phyloP scores from a whole-genome alignment of 2,113 vertebrate species.

The Todiramphus saurophagus region DNA sequence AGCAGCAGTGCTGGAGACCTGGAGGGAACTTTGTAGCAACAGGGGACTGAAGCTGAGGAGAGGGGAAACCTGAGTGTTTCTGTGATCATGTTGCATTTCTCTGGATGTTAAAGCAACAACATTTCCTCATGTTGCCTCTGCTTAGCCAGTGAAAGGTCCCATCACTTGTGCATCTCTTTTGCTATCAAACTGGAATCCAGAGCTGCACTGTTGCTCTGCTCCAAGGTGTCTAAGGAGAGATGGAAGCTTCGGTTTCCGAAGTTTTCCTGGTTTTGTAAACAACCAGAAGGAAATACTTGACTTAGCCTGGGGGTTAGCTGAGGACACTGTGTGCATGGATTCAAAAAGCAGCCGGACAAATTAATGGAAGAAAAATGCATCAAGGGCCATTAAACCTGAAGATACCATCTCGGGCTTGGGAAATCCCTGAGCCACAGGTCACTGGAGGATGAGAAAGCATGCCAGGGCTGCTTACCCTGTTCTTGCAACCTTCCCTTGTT shows the following conservation, averaged over 20 bases:
- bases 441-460: neutral
- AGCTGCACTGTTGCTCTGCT: rapidly evolving
- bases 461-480: neutral
- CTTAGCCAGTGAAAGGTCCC: neutral
- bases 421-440: neutral
- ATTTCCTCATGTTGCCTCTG: rapidly evolving
- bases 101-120: neutral
- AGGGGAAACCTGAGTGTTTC: neutral
- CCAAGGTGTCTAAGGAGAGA: neutral
- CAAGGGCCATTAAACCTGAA: constrained; percentile 6
- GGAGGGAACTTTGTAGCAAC: neutral
- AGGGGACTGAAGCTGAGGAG: neutral
- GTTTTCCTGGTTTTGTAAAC: neutral
- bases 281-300: neutral
- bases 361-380: neutral
- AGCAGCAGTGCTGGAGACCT: neutral
- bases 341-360: neutral
- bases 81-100: neutral
- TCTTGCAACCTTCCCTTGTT: neutral
- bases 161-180: no score
- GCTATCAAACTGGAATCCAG: neutral
- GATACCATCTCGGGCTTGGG: neutral
- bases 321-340: neutral
- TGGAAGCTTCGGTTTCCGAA: neutral
- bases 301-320: neutral